A percentile compares a stretch with the other conserved stretches of the same genome.
Conservation (phyloP, 2,113 vertebrate genomes). For the Plecotus auritus region DNA sequence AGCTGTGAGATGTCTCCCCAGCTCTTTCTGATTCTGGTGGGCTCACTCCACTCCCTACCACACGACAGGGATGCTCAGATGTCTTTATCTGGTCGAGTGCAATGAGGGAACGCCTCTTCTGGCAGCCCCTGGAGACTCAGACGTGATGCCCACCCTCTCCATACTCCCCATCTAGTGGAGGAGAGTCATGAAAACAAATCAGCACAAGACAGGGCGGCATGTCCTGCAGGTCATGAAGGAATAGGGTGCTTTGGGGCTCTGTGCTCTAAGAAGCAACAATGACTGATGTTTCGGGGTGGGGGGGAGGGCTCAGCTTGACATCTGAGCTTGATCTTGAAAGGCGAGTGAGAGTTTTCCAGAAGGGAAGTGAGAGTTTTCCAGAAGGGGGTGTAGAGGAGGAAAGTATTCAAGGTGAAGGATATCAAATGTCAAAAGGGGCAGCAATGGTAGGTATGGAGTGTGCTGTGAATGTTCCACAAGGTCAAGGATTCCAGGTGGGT, state of each 20-base stretch:
- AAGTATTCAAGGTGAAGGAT: neutral
- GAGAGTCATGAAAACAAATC: fast-evolving
- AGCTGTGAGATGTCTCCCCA: neutral
- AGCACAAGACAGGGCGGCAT: neutral
- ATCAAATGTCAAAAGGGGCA: neutral
- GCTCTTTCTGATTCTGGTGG: neutral
- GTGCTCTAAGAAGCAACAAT: neutral
- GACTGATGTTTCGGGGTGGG: fast-evolving
- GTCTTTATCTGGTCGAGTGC: neutral
- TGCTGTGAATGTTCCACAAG: neutral
- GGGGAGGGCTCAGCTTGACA: neutral
- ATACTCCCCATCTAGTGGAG: fast-evolving
- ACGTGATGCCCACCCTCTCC: neutral
- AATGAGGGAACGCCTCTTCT: neutral
- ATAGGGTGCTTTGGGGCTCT: neutral
- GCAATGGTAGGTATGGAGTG: fast-evolving
- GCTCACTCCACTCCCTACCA: neutral
- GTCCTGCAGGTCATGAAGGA: neutral
- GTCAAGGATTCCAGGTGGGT: fast-evolving
- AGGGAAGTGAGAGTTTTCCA: neutral
- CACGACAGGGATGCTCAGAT: too few relatives aligned
- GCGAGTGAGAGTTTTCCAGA: neutral
- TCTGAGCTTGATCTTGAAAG: neutral
- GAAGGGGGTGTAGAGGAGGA: neutral
- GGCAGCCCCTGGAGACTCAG: neutral